Base-by-base conservation (phyloP, 2,113 vertebrate species). In the Zapus hudsonius region DNA sequence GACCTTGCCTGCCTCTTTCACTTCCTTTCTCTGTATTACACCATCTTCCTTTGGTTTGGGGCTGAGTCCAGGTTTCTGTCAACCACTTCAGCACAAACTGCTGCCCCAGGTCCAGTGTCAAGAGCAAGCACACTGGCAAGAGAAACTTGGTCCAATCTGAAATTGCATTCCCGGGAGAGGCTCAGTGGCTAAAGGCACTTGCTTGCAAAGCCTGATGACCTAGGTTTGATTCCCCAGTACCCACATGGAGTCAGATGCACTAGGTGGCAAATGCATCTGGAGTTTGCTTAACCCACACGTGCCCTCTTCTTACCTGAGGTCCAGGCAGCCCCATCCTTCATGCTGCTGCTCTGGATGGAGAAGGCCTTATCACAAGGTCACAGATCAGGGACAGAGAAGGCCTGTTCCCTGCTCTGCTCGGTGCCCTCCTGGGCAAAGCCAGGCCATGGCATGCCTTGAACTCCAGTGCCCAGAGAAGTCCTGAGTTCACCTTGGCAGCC, bases 291-390 rank as follows among this genome's bases (percentile, higher is more conserved):
- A 44, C 13, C 3, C 1, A 5, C 25, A 3, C 3, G 8, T 2
- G 61, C 12, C 31, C 15, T 29, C 25, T 59, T 33, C 27, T 66
- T 4, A n/a, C 44, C 64, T 7, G 42, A 76, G 47, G n/a, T 42
- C 64, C 63, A 52, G 0, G 0, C 7, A 20, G 22, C 27, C 66
- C 3, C 13, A 4, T 63, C 16, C 20, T 29, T 78, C 3, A 1
- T 19, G 9, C 7, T 66, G 40, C 67, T 87, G 11, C 20, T 19
- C 55, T n/a, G 11, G 12, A 55, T 52, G 31, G 74, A 44, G 29
- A n/a, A 5, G 40, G 22, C 8, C 38, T 83, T 29, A 15, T 17
- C 42, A 70, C 19, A 67, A 89, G 47, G 23, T 75, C 81, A 44
- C 17, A 19, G 84, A 61, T 25, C 9, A 66, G 47, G 73, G 38